Evolutionary conservation across 2,113 vertebrate species (phyloP), one percentile per base, ranked within the genome.

Genomic region (Blennius ocellaris): DNA sequence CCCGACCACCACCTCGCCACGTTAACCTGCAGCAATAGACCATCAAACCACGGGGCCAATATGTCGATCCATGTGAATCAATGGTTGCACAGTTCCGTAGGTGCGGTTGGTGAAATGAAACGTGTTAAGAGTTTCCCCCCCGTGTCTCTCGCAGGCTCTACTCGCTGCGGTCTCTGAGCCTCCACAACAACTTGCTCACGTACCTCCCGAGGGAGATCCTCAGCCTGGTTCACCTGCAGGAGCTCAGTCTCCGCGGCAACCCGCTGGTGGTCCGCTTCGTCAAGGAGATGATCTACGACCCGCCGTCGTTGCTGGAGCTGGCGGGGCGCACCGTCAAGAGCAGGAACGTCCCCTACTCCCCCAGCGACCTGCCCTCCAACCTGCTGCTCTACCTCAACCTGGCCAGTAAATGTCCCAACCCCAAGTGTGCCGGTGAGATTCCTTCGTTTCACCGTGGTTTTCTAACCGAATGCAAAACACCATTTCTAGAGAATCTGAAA

Each of bases 331-430:
- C 93, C 3, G 5, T 94, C 11, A 94, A 94, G 83, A 93, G 92
- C 53, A 71, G 91, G 40, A 94, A 94, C 73, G 84, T 95, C 8
- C 81, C 91, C 6, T 98, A 97, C 4, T 77, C 87, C 2, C 94
- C 94, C 40, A 79, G 78, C 0, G 96, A 98, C 38, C 92, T 98
- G 77, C 97, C 97, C 0, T 91, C 83, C n/a, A 94, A 96, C 59
- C 93, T 99, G 0, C 85, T 97, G 69, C 90, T 72, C 1, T 99
- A 99, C 81, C 93, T 99, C 72, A 94, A 96, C 86, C 88, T 97
- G 86, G 97, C 97, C 84, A 98, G 95, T 95, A 98, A 98, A 89
- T 99, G 97, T 48, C 97, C 97, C 86, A 99, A 99, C 81, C 97
- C 97, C 36, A 98, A 98, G 78, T 99, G 97, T 2, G 96, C 95